Conservation (phyloP, 2,113 vertebrate species). For the Lathamus discolor region DNA sequence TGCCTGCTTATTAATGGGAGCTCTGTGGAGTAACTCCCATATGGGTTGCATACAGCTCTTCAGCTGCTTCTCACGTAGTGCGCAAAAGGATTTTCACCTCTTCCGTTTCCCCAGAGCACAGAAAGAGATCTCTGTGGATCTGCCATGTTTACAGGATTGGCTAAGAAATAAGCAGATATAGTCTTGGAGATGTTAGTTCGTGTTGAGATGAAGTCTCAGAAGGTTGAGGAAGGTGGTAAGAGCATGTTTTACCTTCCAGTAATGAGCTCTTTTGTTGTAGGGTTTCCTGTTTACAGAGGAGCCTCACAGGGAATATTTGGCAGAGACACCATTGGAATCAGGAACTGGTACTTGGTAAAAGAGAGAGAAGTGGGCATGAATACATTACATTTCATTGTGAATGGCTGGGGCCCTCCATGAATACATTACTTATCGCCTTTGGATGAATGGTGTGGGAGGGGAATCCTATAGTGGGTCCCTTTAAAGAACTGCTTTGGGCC, state of each 20-base stretch:
- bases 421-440: neutral
- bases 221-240: neutral
- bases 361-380: neutral
- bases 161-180: neutral
- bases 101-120: neutral
- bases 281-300: conserved; percentile 25
- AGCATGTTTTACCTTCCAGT: neutral
- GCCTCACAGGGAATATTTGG: conserved; percentile 22
- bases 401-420: neutral
- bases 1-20: neutral
- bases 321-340: neutral
- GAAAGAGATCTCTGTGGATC: neutral
- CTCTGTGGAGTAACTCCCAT: neutral
- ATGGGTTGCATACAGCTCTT: neutral
- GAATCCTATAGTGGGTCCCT: neutral
- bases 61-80: neutral
- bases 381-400: neutral
- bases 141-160: neutral
- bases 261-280: conserved; percentile 8
- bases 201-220: neutral
- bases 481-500: neutral
- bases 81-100: neutral
- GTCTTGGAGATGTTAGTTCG: neutral
- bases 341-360: neutral
- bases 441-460: neutral